Conservation (phyloP, 2,113 vertebrate species). For the Polypterus bichir region DNA sequence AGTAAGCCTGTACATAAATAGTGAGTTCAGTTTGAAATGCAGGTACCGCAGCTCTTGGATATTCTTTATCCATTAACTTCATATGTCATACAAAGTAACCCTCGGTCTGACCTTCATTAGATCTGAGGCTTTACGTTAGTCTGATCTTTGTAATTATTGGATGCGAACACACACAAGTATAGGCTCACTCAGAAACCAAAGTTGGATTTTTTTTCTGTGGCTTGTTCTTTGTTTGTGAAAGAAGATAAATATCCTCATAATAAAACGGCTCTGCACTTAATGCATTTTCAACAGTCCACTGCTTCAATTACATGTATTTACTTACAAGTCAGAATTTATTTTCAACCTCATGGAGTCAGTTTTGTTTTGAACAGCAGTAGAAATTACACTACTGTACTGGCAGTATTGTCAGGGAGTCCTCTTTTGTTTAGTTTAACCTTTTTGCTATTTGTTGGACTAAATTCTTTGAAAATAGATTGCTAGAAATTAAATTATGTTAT, state of each 20-base stretch:
- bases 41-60: constrained; percentile 26
- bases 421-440: too few relatives aligned
- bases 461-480: too few relatives aligned
- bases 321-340: constrained; percentile 50
- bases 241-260: constrained; percentile 51
- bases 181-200: constrained; percentile 24
- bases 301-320: constrained; percentile 53
- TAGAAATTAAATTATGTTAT: too few relatives aligned
- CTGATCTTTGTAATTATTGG: constrained; percentile 35
- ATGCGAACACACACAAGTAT: constrained; percentile 18
- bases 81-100: constrained; percentile 38
- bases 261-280: constrained; percentile 38
- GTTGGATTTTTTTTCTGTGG: constrained; percentile 16
- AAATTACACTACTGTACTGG: too few relatives aligned
- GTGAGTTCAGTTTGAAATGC: constrained; percentile 27
- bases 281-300: constrained; percentile 52
- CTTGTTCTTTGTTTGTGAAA: constrained; percentile 38
- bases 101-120: constrained; percentile 44
- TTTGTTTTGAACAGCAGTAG: constrained; percentile 35
- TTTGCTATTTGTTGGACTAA: too few relatives aligned
- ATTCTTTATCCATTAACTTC: constrained; percentile 34
- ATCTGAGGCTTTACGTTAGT: constrained; percentile 33
- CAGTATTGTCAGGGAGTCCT: too few relatives aligned
- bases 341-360: constrained; percentile 35
- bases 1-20: constrained; percentile 21